Evolutionary conservation across 2,797 vertebrate species (phyloP).

Genomic region (Rhinophrynus dorsalis): DNA sequence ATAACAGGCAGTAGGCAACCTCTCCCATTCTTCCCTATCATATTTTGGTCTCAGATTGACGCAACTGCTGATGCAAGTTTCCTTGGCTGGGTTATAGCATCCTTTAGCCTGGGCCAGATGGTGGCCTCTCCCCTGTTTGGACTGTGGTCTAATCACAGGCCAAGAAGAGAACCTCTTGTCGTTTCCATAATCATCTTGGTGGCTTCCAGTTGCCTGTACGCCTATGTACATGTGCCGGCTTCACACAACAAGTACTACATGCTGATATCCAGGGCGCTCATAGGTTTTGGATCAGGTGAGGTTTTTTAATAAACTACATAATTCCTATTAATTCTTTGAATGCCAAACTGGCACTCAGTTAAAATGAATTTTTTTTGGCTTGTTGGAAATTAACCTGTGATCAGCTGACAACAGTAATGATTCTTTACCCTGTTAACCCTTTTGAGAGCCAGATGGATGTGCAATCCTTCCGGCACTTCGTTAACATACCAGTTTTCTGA

Average conservation of each 20-base stretch:
- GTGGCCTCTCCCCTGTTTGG: constrained; percentile 90
- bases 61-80: constrained; percentile 79
- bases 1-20: no score
- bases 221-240: constrained; percentile 78
- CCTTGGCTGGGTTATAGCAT: constrained; percentile 95
- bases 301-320: no score
- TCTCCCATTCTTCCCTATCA: neutral
- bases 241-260: constrained; percentile 88
- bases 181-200: constrained; percentile 87
- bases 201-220: constrained; percentile 87
- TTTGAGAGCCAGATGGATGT: no score
- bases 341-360: no score
- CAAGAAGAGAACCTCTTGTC: constrained; percentile 82
- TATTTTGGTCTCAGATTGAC: constrained; percentile 77
- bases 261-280: constrained; percentile 82
- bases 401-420: no score
- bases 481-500: neutral
- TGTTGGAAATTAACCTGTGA: no score
- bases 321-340: no score
- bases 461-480: no score
- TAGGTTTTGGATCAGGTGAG: constrained; percentile 95
- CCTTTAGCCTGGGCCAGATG: constrained; percentile 95
- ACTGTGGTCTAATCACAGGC: constrained; percentile 90
- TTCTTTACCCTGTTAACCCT: no score
- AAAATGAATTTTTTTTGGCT: no score